Percentiles rank a stretch among this genome's conserved stretches.
Evolutionary conservation across 1,140 invertebrate species (phyloP).

Genomic region (Hormaphis cornu): DNA sequence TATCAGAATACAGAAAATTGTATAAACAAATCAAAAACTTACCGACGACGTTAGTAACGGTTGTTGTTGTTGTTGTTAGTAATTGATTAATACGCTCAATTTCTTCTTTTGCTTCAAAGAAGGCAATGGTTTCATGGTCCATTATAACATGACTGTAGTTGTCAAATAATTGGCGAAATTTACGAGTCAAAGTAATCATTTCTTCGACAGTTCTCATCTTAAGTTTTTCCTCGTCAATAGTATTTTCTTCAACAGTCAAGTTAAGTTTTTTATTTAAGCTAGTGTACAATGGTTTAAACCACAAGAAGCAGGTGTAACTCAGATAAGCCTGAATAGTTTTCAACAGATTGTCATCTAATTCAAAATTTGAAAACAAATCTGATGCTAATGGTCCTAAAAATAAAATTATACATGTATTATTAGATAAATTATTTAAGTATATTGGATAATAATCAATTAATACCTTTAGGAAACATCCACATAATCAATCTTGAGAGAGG

Average conservation of each 20-base stretch:
- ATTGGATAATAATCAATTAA: neutral
- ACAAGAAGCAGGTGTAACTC: slow-evolving; percentile 6
- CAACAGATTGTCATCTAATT: neutral
- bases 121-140: neutral
- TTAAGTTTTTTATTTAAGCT: slow-evolving; percentile 10
- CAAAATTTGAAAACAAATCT: neutral
- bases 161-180: neutral
- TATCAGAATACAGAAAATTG: neutral
- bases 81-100: slow-evolving; percentile 12
- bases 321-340: slow-evolving; percentile 10
- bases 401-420: neutral
- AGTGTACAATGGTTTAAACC: slow-evolving; percentile 7
- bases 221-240: neutral
- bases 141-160: neutral
- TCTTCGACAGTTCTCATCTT: neutral
- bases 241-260: neutral
- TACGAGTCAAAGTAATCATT: neutral
- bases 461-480: slow-evolving; percentile 24
- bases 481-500: slow-evolving; percentile 1
- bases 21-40: neutral
- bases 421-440: neutral
- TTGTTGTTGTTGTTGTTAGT: neutral
- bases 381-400: slow-evolving; percentile 2
- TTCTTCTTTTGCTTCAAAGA: slow-evolving; percentile 16
- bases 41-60: neutral